These are phyloP conservation scores for Sycophila texana DNA, from an alignment of 2,888 invertebrate genomes.

Conservation along the genomic window DNA sequence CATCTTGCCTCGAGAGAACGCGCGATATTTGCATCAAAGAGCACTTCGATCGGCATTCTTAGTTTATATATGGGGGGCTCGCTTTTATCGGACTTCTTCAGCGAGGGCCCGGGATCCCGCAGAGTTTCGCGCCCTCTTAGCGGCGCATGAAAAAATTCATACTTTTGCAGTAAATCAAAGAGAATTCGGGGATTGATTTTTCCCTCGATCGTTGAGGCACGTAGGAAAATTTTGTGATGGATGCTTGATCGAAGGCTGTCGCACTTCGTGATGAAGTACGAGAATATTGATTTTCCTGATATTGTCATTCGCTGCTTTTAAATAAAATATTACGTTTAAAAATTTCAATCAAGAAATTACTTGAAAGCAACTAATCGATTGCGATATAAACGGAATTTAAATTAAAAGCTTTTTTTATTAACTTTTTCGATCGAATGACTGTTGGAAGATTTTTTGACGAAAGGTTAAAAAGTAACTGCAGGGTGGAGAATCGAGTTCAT, in stretches of 20 bases:
- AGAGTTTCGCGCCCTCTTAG: conserved; percentile 20
- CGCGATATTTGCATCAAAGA: conserved; percentile 54
- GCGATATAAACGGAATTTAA: not conserved
- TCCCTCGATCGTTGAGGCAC: too few relatives aligned
- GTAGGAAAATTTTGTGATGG: not conserved
- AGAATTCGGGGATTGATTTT: conserved; percentile 41
- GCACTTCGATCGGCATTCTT: conserved; percentile 52
- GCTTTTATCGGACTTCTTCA: conserved; percentile 49
- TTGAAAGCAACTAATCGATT: too few relatives aligned
- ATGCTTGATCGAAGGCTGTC: too few relatives aligned
- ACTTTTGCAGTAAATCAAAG: conserved; percentile 40
- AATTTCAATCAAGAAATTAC: too few relatives aligned
- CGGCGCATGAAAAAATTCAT: conserved; percentile 51
- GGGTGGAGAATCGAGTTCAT: conserved; percentile 27
- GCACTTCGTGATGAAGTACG: too few relatives aligned
- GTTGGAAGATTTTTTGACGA: conserved; percentile 14
- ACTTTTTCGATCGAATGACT: not conserved
- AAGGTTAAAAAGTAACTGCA: conserved; percentile 23
- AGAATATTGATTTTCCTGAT: too few relatives aligned
- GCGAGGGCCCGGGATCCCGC: conserved; percentile 16
- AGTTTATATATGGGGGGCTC: conserved; percentile 46
- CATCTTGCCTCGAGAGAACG: conserved; percentile 30
- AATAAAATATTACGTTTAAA: too few relatives aligned
- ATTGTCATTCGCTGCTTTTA: not conserved
- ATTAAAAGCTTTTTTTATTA: not conserved